Percentiles rank a stretch among this genome's conserved stretches.
These are phyloP conservation scores for Papilio polytes DNA, from an alignment of 1,140 invertebrate genomes.

Conservation along the genomic window DNA sequence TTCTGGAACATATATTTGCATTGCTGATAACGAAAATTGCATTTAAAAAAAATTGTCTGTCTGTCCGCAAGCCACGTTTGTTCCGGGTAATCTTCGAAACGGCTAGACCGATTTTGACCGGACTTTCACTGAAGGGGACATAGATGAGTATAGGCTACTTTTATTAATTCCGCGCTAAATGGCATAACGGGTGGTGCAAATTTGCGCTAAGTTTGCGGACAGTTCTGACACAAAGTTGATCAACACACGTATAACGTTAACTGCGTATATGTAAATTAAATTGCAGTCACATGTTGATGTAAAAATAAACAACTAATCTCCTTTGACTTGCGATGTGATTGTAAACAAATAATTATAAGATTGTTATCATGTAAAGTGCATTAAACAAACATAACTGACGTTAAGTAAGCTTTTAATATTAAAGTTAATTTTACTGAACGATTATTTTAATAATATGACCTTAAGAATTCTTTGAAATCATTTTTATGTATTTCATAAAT, in stretches of 20 bases:
- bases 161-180: too few relatives aligned
- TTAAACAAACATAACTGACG: constrained; percentile 9
- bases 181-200: too few relatives aligned
- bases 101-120: too few relatives aligned
- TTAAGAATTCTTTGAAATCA: background rate
- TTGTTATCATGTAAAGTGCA: constrained; percentile 13
- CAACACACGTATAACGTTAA: too few relatives aligned
- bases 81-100: too few relatives aligned
- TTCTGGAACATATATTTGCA: too few relatives aligned
- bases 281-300: constrained; percentile 23
- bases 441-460: background rate
- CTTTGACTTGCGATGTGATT: constrained; percentile 25
- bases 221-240: too few relatives aligned
- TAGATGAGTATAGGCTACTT: too few relatives aligned
- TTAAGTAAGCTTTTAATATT: background rate
- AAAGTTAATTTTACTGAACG: background rate
- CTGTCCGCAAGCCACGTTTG: too few relatives aligned
- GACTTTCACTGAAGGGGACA: too few relatives aligned
- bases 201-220: too few relatives aligned
- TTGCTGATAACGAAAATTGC: too few relatives aligned
- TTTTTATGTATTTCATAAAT: background rate
- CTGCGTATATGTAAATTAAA: constrained; percentile 25
- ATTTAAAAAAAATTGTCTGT: background rate
- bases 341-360: constrained; percentile 31
- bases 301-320: constrained; percentile 18